Conservation (phyloP, 2,888 invertebrate species). For the Podabrus alpinus region DNA sequence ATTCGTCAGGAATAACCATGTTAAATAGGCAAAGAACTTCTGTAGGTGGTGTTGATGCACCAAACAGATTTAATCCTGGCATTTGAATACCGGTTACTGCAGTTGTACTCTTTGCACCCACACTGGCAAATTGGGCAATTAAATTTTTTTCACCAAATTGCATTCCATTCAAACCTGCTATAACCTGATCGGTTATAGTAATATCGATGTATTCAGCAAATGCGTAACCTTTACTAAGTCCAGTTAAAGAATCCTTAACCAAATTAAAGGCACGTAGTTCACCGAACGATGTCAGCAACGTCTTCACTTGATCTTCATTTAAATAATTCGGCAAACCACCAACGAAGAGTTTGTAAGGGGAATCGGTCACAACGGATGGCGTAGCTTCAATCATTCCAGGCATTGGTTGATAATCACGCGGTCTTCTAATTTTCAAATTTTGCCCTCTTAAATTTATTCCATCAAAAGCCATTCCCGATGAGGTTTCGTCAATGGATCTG, state of each 20-base stretch:
- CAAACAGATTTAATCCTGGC: constrained; percentile 89
- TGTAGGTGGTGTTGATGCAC: constrained; percentile 91
- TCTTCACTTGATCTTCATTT: constrained; percentile 99
- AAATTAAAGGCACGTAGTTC: constrained; percentile 97
- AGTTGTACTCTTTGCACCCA: constrained; percentile 92
- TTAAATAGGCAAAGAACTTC: constrained; percentile 95
- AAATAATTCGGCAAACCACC: constrained; percentile 98
- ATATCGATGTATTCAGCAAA: constrained; percentile 99
- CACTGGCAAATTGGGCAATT: constrained; percentile 96
- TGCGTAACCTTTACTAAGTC: constrained; percentile 97
- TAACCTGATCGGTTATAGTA: constrained; percentile 97
- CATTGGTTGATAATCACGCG: constrained; percentile 98
- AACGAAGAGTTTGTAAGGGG: constrained; percentile 98
- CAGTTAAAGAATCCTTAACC: constrained; percentile 98
- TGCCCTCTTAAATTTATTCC: constrained; percentile 98
- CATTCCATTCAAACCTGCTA: constrained; percentile 98
- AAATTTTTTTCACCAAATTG: constrained; percentile 97
- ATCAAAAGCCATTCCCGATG: constrained; percentile 99
- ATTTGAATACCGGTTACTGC: constrained; percentile 87
- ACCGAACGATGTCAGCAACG: constrained; percentile 97
- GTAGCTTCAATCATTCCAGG: constrained; percentile 91
- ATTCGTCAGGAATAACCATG: constrained; percentile 92
- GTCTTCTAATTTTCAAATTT: constrained; percentile 95
- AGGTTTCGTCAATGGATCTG: constrained; percentile 97
- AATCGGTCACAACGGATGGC: constrained; percentile 91